These are phyloP conservation scores for Ridgeia piscesae DNA, from an alignment of 1,140 invertebrate species.

Conservation along the genomic window DNA sequence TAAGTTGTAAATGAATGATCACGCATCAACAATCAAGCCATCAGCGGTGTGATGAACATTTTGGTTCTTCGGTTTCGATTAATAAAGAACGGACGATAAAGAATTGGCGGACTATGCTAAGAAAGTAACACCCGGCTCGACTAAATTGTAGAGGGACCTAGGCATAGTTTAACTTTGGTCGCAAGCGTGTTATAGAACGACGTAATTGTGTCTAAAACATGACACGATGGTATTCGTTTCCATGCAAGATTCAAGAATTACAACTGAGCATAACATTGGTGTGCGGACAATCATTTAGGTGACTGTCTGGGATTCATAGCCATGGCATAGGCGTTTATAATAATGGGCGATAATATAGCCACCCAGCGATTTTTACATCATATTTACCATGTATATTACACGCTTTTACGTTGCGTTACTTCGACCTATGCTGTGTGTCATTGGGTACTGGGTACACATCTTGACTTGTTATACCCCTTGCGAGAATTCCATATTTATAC, in stretches of 20 bases:
- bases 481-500: no score
- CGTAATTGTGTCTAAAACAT: background rate
- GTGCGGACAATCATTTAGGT: conserved; percentile 17
- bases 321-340: background rate
- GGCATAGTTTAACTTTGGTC: background rate
- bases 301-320: background rate
- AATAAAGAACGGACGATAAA: no score
- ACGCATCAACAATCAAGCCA: background rate
- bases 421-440: background rate
- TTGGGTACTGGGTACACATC: background rate
- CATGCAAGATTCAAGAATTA: conserved; percentile 10
- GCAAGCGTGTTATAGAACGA: background rate
- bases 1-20: background rate
- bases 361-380: background rate
- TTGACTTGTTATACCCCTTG: no score
- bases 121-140: background rate
- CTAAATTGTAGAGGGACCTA: background rate
- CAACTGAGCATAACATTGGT: background rate
- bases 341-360: background rate
- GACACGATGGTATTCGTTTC: conserved; percentile 4
- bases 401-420: background rate
- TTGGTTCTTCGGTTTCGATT: background rate
- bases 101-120: background rate
- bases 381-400: background rate
- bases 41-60: background rate